Base-by-base conservation (phyloP, 2,113 vertebrate genomes). In the Grammatotria lemairii region DNA sequence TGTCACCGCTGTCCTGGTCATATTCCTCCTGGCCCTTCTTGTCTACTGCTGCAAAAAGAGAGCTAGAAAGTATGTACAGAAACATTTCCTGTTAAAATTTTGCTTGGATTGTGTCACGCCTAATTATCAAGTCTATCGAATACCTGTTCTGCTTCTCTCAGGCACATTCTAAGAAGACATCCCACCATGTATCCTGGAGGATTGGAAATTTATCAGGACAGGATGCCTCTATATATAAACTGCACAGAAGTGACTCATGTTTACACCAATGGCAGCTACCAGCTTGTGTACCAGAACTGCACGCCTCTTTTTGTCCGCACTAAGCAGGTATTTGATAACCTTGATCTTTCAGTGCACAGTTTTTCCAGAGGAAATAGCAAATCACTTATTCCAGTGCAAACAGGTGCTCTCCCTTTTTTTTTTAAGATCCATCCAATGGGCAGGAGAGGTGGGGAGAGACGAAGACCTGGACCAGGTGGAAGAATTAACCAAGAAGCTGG, bases 191-290 rank as follows among this genome's bases (percentile, higher is more conserved):
- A 89, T 55, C 94, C 94, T 11, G 90, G 42, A 60, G 88, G 84
- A 31, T 0, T 92, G 38, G 87, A 82, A 7, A 89, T 96, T 70
- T 96, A 95, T 91, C 96, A 95, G 87, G 94, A 95, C 28, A 93
- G 45, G 31, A 92, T 75, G 81, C 96, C 96, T 2, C 94, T 97
- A 33, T 97, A 97, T 78, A 95, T 97, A 26, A 97, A 97, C 93
- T 97, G 96, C 89, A 94, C 95, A 8, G 96, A 97, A 81, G 96
- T 96, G 8, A 96, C 95, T 40, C 89, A 97, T 85, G 81, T 97
- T 86, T 97, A 97, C 92, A 96, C 92, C 80, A 97, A 97, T 19
- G 97, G 97, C 81, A 97, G 96, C 93, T 97, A 97, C 88, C 96
- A 97, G 31, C 95, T 97, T 14, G 88, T 97, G 4, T 97, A 97